phyloP scores from a whole-genome alignment of 2,888 invertebrate species.

The Crepidodera aurea region DNA sequence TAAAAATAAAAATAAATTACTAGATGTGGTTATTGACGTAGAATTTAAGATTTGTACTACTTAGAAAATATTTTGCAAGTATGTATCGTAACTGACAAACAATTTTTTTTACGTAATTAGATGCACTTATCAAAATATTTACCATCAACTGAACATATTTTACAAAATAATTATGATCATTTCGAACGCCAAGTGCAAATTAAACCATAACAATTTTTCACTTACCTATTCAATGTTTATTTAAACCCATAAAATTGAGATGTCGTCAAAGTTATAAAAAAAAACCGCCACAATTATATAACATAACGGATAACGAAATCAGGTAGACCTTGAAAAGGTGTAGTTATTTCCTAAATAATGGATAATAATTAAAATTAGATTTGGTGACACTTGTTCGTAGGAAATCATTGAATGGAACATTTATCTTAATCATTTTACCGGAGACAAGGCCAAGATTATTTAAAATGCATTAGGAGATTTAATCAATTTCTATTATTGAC shows the following conservation, averaged over 20 bases:
- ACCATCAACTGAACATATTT: no score
- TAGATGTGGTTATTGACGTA: no score
- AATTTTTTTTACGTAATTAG: no score
- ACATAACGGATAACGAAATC: slow-evolving; percentile 25
- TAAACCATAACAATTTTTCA: slow-evolving; percentile 1
- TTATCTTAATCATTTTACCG: slow-evolving; percentile 18
- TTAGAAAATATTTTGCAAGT: no score
- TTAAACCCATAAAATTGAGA: slow-evolving; percentile 4
- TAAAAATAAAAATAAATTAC: no score
- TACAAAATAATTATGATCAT: no score
- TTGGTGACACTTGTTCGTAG: slow-evolving; percentile 39
- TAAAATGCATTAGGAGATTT: slow-evolving; percentile 19
- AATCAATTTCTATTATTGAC: slow-evolving; percentile 5
- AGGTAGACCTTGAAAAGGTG: slow-evolving; percentile 31
- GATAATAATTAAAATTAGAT: slow-evolving; percentile 42
- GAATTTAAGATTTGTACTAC: no score
- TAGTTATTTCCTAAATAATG: slow-evolving; percentile 31
- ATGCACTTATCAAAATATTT: no score
- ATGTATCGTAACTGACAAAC: no score
- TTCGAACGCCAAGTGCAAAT: no score
- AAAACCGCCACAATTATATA: slow-evolving; percentile 15
- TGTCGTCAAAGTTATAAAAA: background rate
- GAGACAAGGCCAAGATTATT: slow-evolving; percentile 18
- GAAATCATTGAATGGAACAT: slow-evolving; percentile 34
- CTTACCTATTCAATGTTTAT: background rate